Percentiles rank a stretch among this genome's conserved stretches.
Conservation (phyloP, 2,797 vertebrate species). For the Pantherophis vulpinus region DNA sequence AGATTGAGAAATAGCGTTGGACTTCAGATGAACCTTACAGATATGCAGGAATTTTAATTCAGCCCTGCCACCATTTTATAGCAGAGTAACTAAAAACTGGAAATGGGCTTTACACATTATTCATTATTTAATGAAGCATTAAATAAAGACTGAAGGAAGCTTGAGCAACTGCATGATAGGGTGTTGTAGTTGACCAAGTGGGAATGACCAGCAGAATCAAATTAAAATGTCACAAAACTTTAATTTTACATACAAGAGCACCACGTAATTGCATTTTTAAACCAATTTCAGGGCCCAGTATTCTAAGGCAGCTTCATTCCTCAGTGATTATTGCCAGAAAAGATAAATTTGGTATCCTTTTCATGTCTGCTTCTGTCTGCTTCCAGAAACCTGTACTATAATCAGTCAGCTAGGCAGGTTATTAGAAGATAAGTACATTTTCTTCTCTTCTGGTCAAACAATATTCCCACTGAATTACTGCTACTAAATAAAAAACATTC, state of each 20-base stretch:
- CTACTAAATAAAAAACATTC: constrained; percentile 32
- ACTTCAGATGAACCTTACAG: neutral
- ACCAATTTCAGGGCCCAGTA: constrained; percentile 48
- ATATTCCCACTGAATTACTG: constrained; percentile 28
- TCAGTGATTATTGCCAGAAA: constrained; percentile 51
- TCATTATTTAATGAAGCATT: neutral
- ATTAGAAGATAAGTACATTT: constrained; percentile 29
- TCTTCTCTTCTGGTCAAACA: constrained; percentile 44
- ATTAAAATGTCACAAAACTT: constrained; percentile 68
- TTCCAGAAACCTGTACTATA: constrained; percentile 63
- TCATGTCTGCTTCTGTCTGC: constrained; percentile 60
- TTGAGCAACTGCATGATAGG: constrained; percentile 33
- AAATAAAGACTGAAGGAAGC: neutral
- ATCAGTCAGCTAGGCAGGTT: constrained; percentile 54
- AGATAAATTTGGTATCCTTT: constrained; percentile 61
- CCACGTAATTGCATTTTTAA: constrained; percentile 50
- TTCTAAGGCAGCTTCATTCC: constrained; percentile 46
- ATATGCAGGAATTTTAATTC: neutral
- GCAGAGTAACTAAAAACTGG: neutral
- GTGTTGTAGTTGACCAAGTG: constrained; percentile 53
- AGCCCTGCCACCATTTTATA: neutral
- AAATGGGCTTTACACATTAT: neutral
- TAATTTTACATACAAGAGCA: constrained; percentile 55
- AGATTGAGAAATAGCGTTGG: neutral
- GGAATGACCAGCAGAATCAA: constrained; percentile 61